phyloP scores from a whole-genome alignment of 2,113 vertebrate species.

The Prunella himalayana region DNA sequence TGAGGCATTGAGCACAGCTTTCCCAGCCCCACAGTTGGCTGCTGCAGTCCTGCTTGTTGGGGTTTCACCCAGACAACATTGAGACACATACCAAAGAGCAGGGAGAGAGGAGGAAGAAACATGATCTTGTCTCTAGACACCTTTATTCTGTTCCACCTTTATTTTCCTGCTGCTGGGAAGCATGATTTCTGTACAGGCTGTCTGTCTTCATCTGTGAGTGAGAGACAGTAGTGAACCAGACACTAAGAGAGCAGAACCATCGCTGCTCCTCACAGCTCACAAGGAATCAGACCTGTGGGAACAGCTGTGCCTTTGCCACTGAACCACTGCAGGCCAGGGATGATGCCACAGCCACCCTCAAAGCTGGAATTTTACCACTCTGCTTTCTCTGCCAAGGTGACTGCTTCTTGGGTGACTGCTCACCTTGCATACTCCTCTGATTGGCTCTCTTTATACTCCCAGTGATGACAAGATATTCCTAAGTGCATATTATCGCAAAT shows the following conservation, averaged over 20 bases:
- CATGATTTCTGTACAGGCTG: neutral
- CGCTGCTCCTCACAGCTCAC: neutral
- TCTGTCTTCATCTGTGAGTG: neutral
- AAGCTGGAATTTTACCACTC: neutral
- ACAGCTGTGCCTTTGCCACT: neutral
- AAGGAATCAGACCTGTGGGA: neutral
- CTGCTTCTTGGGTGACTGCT: rapidly evolving
- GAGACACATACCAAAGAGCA: neutral
- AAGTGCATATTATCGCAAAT: neutral
- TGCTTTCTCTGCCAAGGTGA: neutral
- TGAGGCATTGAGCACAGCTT: neutral
- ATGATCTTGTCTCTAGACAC: neutral
- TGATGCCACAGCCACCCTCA: neutral
- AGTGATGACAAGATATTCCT: neutral
- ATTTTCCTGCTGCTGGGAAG: neutral
- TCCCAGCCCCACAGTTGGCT: neutral
- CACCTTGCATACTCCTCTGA: neutral
- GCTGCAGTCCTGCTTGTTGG: neutral
- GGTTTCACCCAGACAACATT: neutral
- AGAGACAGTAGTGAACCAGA: neutral
- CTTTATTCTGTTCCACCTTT: neutral
- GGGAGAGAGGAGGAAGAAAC: neutral
- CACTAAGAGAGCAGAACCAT: neutral
- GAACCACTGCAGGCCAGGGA: neutral
- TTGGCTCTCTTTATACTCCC: neutral